Base-by-base conservation (phyloP, 2,797 vertebrate species). In the Lemur catta region DNA sequence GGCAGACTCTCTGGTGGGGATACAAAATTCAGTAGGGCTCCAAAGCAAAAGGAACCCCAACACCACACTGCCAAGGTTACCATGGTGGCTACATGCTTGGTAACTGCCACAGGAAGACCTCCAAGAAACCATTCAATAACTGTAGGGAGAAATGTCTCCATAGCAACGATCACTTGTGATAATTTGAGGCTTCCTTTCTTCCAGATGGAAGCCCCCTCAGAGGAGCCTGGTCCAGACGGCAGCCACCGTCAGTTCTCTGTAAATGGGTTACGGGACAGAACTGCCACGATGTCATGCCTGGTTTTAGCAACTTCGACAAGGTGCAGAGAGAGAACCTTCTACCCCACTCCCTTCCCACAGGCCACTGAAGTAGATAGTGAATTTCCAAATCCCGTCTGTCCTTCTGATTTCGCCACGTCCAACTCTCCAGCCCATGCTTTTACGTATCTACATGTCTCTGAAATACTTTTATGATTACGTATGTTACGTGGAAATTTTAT, bases 161-260 rank as follows among this genome's bases (percentile, higher is more conserved):
- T 3, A 7, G 46, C 61, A 79, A n/a, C 0, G 22, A 59, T 1
- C 24, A 1, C 38, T 28, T 1, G 2, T 38, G 33, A n/a, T 28
- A 14, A n/a, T 0, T 24, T 28, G 35, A 69, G 38, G 20, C 38
- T 67, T 79, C 38, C 46, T 75, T 52, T 52, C 76, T 59, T 65
- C 59, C 48, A 79, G 17, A 67, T 12, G 48, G 7, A 30, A 72
- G 33, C 26, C 18, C 14, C 41, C 72, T 35, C 65, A 7, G 33
- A 89, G 57, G 69, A 13, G 18, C 11, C 9, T 41, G 48, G 75
- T n/a, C 81, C 67, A 24, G 48, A 43, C 5, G 0, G 61, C 46
- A 50, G 28, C 18, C 30, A n/a, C 33, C 11, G 1, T 0, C 15
- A 28, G 28, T 24, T 41, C 15, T 50, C 55, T 13, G 28, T 33